phyloP scores from a whole-genome alignment of 2,797 vertebrate species.

The Fistularia commersonii region DNA sequence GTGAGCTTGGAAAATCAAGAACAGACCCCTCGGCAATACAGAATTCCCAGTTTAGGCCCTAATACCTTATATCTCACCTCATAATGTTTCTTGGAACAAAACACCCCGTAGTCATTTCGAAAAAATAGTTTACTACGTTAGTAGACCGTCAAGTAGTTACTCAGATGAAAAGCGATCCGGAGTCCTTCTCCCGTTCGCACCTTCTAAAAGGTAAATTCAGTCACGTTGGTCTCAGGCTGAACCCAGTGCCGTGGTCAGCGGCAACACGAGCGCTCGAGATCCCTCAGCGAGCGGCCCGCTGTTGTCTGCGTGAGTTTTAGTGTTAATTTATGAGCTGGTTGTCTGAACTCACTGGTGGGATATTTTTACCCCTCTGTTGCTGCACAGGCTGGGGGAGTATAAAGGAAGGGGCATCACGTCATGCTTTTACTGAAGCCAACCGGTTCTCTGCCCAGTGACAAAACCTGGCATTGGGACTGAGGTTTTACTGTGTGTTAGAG shows the following conservation, averaged over 20 bases:
- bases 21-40: constrained; percentile 43
- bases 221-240: constrained; percentile 66
- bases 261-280: constrained; percentile 68
- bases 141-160: constrained; percentile 51
- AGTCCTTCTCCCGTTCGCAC: constrained; percentile 44
- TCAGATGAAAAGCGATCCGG: constrained; percentile 54
- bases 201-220: constrained; percentile 70
- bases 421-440: constrained; percentile 74
- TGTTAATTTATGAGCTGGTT: constrained; percentile 77
- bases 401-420: constrained; percentile 74
- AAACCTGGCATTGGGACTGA: constrained; percentile 75
- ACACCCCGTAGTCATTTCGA: constrained; percentile 54
- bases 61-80: constrained; percentile 62
- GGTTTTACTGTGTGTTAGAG: constrained; percentile 73
- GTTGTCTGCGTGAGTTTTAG: constrained; percentile 73
- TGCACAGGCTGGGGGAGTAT: constrained; percentile 73
- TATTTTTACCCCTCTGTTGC: constrained; percentile 82
- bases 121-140: constrained; percentile 56
- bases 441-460: constrained; percentile 72
- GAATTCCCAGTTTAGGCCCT: constrained; percentile 49
- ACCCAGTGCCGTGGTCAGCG: constrained; percentile 59
- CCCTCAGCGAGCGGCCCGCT: constrained; percentile 68
- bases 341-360: constrained; percentile 73
- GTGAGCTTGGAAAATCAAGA: constrained; percentile 46
- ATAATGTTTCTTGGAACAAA: constrained; percentile 63